Base-by-base conservation (phyloP, 1,140 invertebrate species). In the Phocides pigmalion region DNA sequence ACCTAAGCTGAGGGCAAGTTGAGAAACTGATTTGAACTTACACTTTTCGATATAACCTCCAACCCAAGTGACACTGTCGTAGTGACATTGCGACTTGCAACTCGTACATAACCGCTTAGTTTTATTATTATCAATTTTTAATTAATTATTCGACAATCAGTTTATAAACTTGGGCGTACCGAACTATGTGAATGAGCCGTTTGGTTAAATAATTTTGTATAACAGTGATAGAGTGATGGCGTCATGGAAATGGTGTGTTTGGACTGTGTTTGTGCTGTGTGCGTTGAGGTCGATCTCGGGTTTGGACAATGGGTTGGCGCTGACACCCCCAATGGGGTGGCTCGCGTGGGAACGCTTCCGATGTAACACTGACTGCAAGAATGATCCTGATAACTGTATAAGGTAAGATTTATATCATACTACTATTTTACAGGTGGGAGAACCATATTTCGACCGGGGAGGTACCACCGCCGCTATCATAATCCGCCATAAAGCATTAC, bases 271-370 rank as follows among this genome's bases (percentile, higher is more conserved):
- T 64, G 75, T 84, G 64, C 75, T 88, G 47, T 87, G 82, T 68
- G 71, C 74, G 37, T 69, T 84, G 68, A 85, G 82, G 6, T 81
- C 74, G 28, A 77, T 90, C 79, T 63, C 91, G 8, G 84, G 86
- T 0, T 50, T 97, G 65, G 96, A 98, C 69, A 98, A 98, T 94
- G 97, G 97, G 4, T 80, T 98, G 68, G 96, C 95, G 3, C 90
- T 94, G 56, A 97, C 96, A 62, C 97, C 97, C 15, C 97, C 97
- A 0, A 96, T 96, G 95, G 95, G 94, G 25, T 99, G 98, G 97
- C 93, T 98, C 64, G 96, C 97, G 17, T 99, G 98, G 98, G 96
- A 98, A 76, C 90, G 97, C 66, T 99, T 98, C 87, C 93, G 97
- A 54, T 99, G 98, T 82, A 98, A 98, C 80, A 98, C 96, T 1